These are phyloP conservation scores for Andrena bucephala DNA, from an alignment of 2,888 invertebrate species.

Conservation along the genomic window DNA sequence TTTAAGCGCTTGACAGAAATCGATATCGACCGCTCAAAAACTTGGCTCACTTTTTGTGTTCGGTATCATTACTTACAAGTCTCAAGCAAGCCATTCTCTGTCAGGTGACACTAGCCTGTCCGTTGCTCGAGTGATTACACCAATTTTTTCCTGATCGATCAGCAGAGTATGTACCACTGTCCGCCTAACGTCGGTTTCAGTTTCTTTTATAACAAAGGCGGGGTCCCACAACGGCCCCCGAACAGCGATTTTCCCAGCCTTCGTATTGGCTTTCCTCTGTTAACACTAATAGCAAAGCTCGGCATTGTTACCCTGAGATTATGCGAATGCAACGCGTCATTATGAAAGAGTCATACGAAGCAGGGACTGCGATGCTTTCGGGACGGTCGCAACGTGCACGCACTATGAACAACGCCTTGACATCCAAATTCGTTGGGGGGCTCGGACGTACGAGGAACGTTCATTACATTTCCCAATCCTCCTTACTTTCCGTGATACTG, in stretches of 20 bases:
- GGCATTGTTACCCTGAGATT: constrained; percentile 73
- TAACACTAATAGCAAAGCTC: constrained; percentile 70
- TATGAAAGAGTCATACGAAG: constrained; percentile 68
- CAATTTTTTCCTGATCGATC: constrained; percentile 61
- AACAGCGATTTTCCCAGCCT: constrained; percentile 61
- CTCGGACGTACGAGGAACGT: not conserved
- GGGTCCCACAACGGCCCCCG: constrained; percentile 63
- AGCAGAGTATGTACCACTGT: constrained; percentile 56
- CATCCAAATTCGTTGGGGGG: constrained; percentile 68
- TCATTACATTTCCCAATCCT: constrained; percentile 31
- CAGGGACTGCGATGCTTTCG: constrained; percentile 35
- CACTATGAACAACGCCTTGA: constrained; percentile 68
- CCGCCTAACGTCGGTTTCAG: constrained; percentile 38
- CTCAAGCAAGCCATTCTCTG: constrained; percentile 77
- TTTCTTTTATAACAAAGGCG: constrained; percentile 77
- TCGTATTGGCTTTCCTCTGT: constrained; percentile 67
- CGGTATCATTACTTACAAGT: constrained; percentile 71
- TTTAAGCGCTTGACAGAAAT: too few relatives aligned
- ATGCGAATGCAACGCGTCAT: constrained; percentile 68
- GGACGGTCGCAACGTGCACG: constrained; percentile 41
- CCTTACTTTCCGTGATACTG: not conserved
- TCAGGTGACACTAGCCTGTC: constrained; percentile 35
- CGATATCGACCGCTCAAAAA: too few relatives aligned
- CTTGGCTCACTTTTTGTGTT: too few relatives aligned
- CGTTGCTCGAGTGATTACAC: constrained; percentile 42